Evolutionary conservation across 2,888 invertebrate genomes (phyloP).

Genomic region (Epiblema foenella): DNA sequence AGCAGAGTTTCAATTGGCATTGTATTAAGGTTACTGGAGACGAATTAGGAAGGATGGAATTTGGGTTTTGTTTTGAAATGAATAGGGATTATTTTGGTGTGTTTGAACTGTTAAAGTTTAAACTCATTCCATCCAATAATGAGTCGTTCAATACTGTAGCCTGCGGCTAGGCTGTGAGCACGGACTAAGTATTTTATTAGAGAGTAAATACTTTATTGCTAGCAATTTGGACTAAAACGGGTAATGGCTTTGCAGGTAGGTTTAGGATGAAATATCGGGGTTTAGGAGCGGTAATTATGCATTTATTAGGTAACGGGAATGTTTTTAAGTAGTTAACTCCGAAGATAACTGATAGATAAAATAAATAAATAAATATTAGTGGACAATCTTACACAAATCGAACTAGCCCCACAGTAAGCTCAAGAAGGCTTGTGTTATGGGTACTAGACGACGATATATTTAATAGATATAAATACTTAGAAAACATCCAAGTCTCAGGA

Average conservation of each 20-base stretch:
- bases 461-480: no score
- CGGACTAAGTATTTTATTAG: constrained; percentile 41
- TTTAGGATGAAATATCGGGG: constrained; percentile 15
- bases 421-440: no score
- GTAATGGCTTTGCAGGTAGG: constrained; percentile 19
- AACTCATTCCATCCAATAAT: constrained; percentile 42
- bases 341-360: no score
- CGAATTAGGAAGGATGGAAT: background rate
- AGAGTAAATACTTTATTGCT: constrained; percentile 32
- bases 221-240: constrained; percentile 36
- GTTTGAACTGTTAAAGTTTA: constrained; percentile 15
- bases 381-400: no score
- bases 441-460: no score
- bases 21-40: background rate
- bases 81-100: constrained; percentile 1
- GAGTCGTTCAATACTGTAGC: constrained; percentile 40
- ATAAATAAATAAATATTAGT: no score
- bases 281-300: background rate
- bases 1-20: background rate
- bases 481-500: no score
- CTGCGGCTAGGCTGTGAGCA: constrained; percentile 40
- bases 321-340: background rate
- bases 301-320: constrained; percentile 24
- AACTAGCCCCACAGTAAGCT: no score
- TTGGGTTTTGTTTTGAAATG: background rate